Evolutionary conservation across 2,113 vertebrate species (phyloP), one percentile per base, ranked within the genome.

Genomic region (Cheirogaleus medius): DNA sequence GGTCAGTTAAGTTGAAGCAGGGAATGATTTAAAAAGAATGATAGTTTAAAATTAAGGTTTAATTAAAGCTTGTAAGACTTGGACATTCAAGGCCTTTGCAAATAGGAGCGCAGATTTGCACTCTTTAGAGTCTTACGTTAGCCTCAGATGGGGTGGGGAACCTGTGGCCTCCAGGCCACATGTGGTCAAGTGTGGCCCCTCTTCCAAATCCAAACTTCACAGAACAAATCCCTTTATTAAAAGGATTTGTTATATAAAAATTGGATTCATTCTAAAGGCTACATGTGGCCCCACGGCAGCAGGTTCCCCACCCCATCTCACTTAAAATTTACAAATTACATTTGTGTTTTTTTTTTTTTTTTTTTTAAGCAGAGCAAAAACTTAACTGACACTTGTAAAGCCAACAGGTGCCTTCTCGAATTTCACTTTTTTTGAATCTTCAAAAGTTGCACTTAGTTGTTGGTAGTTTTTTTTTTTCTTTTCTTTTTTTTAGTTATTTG

Each of bases 11-110:
- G 27, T 78, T 88, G 90, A 98, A 91, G 60, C 60, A 68, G 39
- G 63, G 49, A 92, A 90, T 92, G 54, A 68, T 87, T 85, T 4
- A 58, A 86, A 86, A 93, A 60, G 25, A 80, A 76, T 4, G 25
- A 63, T 68, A 83, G 44, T 93, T 89, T 90, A 86, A 96, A 92
- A 78, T 92, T 52, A 86, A 87, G 88, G 84, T 91, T 90, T 64
- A 95, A 47, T 37, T 90, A 92, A 86, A 27, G 68, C 44, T 90
- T 54, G 1, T 68, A 63, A 95, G 85, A 54, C 27, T 29, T 63
- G 44, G 54, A 39, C 47, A 68, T 54, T 83, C 60, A 95, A 60
- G 37, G 42, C 20, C 39, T 94, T 93, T 95, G 68, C 34, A 47
- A 68, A 83, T 25, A 52, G 69, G 34, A n/a, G 49, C 12, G 6